Conservation (phyloP, 2,113 vertebrate genomes). For the Triplophysa rosa region DNA sequence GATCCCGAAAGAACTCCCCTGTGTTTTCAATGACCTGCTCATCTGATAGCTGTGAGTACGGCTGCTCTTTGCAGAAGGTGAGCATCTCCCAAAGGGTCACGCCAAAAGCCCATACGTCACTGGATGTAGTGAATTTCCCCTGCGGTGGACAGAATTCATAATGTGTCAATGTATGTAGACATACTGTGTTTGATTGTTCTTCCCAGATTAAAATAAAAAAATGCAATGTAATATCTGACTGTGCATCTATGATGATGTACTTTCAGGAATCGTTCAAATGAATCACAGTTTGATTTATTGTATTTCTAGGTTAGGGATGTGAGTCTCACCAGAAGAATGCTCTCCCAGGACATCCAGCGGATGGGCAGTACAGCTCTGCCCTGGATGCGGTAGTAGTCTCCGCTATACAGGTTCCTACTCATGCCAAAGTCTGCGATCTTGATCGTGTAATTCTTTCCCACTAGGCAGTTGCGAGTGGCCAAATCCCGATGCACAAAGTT, state of each 20-base stretch:
- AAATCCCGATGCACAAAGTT: slow-evolving; percentile 98
- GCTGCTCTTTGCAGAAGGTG: slow-evolving; percentile 94
- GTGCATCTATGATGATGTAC: too few species aligned
- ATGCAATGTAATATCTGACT: too few species aligned
- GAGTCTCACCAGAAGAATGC: slow-evolving; percentile 87
- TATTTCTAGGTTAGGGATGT: background rate
- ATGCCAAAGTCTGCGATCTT: slow-evolving; percentile 99
- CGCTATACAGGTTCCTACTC: slow-evolving; percentile 97
- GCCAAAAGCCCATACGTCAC: slow-evolving; percentile 95
- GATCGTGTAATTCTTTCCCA: slow-evolving; percentile 95
- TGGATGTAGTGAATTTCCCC: slow-evolving; percentile 98
- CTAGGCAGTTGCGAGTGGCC: slow-evolving; percentile 94
- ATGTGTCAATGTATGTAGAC: background rate
- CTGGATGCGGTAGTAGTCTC: slow-evolving; percentile 98
- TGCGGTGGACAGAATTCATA: slow-evolving; percentile 56
- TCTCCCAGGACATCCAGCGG: slow-evolving; percentile 99
- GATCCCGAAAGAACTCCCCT: slow-evolving; percentile 98
- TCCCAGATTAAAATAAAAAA: too few species aligned
- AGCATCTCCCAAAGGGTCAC: slow-evolving; percentile 97
- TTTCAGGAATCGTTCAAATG: too few species aligned
- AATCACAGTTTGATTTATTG: background rate
- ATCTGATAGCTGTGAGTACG: slow-evolving; percentile 92
- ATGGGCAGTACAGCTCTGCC: slow-evolving; percentile 95
- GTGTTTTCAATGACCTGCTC: slow-evolving; percentile 99
- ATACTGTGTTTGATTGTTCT: too few species aligned